These are phyloP conservation scores for Coregonus clupeaformis DNA, from an alignment of 2,113 vertebrate species.

Conservation along the genomic window DNA sequence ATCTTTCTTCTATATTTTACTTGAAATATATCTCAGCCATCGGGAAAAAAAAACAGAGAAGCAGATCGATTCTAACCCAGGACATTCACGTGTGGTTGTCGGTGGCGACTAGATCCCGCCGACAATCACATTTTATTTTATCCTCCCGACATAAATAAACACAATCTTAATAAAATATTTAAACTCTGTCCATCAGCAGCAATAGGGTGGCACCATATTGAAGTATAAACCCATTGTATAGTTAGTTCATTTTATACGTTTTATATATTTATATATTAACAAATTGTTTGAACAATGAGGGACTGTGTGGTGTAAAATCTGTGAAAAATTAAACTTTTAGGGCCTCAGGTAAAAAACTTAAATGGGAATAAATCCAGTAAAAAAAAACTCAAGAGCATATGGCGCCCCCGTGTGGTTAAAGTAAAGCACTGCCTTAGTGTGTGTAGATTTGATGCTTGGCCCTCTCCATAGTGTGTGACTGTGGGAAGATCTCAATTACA, in stretches of 20 bases:
- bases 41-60: constrained; percentile 64
- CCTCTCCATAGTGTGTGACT: not conserved
- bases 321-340: constrained; percentile 30
- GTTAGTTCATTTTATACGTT: constrained; percentile 51
- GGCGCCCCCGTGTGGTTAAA: constrained; percentile 40
- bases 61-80: constrained; percentile 51
- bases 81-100: constrained; percentile 68
- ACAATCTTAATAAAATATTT: constrained; percentile 68
- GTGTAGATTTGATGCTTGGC: constrained; percentile 42
- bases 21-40: constrained; percentile 57
- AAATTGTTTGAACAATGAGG: constrained; percentile 43
- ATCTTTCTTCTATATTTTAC: constrained; percentile 49
- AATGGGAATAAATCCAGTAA: constrained; percentile 9
- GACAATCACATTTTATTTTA: too few species aligned
- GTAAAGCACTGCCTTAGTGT: constrained; percentile 55
- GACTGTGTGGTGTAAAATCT: constrained; percentile 51
- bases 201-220: constrained; percentile 84
- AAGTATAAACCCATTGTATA: constrained; percentile 57
- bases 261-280: constrained; percentile 56
- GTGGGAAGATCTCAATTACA: too few species aligned
- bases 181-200: constrained; percentile 72
- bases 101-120: constrained; percentile 69
- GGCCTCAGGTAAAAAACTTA: constrained; percentile 16
- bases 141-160: constrained; percentile 77
- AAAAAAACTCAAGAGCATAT: constrained; percentile 16